A percentile compares a stretch with the other conserved stretches of the same genome.
These are phyloP conservation scores for Polydrusus pterygomalis DNA, from an alignment of 2,888 invertebrate genomes.

Conservation along the genomic window DNA sequence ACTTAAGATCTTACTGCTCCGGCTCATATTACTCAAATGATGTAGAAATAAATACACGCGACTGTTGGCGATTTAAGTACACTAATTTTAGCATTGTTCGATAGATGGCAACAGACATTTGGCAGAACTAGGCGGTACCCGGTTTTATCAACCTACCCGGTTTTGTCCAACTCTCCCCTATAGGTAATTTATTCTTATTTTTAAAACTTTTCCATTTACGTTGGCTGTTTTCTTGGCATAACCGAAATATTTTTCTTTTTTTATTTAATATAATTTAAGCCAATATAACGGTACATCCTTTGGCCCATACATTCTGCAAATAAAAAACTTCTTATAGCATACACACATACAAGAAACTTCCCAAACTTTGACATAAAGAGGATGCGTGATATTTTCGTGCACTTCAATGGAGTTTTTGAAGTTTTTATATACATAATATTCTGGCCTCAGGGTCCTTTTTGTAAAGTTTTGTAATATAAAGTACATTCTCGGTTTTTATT, in stretches of 20 bases:
- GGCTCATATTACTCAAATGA: no score
- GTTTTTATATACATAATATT: conserved; percentile 45
- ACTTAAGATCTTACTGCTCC: no score
- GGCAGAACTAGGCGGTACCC: no score
- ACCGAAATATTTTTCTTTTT: not conserved
- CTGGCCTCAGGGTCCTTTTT: conserved; percentile 34
- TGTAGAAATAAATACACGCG: no score
- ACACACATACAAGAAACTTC: conserved; percentile 42
- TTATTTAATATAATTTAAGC: conserved; percentile 18
- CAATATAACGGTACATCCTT: conserved; percentile 1
- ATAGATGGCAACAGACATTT: no score
- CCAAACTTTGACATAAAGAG: conserved; percentile 51
- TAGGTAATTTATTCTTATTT: no score
- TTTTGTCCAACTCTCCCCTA: no score
- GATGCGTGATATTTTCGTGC: conserved; percentile 41
- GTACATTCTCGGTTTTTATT: conserved; percentile 42
- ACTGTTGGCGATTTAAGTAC: no score
- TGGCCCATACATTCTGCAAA: conserved; percentile 30
- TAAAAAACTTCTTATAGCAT: conserved; percentile 45
- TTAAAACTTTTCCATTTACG: no score
- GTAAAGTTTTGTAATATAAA: conserved; percentile 46
- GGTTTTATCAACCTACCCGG: no score
- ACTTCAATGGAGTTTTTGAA: conserved; percentile 47
- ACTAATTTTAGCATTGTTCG: no score
- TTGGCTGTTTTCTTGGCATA: no score